Conservation (phyloP, 2,113 vertebrate genomes). For the Montifringilla adamsi region DNA sequence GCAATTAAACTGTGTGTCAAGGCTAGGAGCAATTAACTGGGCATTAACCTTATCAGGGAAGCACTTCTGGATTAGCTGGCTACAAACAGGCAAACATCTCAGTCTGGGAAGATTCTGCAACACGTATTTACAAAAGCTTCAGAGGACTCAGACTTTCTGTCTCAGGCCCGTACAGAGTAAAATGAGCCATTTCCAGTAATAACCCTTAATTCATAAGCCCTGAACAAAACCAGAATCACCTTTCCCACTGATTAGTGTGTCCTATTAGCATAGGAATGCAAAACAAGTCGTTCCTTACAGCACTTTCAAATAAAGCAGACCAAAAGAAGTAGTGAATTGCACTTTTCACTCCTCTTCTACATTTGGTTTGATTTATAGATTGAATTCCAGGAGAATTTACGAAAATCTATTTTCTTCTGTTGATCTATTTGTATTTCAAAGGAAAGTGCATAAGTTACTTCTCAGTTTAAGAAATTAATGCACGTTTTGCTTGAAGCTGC, state of each 20-base stretch:
- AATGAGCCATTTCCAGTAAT: constrained; percentile 22
- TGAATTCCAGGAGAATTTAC: not conserved
- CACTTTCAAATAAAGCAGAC: not conserved
- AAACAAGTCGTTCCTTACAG: not conserved
- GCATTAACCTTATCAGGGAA: constrained; percentile 73
- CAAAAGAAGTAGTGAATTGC: not conserved
- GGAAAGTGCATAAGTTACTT: not conserved
- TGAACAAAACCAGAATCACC: constrained; percentile 37
- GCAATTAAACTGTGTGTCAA: constrained; percentile 70
- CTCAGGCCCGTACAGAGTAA: not conserved
- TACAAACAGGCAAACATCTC: constrained; percentile 56
- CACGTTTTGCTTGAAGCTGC: not conserved
- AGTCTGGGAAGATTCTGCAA: constrained; percentile 38
- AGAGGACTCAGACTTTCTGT: constrained; percentile 48
- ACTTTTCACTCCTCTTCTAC: not conserved
- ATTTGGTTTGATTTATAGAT: not conserved
- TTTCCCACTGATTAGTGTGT: not conserved
- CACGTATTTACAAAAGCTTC: constrained; percentile 62
- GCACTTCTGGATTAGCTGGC: constrained; percentile 57
- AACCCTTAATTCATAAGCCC: constrained; percentile 36
- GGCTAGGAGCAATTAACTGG: constrained; percentile 72
- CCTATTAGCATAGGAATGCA: not conserved
- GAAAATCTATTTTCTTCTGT: not conserved
- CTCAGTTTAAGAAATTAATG: not conserved
- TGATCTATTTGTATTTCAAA: not conserved